Conservation (phyloP, 2,797 vertebrate species). For the Acrossocheilus wenchowensis region DNA sequence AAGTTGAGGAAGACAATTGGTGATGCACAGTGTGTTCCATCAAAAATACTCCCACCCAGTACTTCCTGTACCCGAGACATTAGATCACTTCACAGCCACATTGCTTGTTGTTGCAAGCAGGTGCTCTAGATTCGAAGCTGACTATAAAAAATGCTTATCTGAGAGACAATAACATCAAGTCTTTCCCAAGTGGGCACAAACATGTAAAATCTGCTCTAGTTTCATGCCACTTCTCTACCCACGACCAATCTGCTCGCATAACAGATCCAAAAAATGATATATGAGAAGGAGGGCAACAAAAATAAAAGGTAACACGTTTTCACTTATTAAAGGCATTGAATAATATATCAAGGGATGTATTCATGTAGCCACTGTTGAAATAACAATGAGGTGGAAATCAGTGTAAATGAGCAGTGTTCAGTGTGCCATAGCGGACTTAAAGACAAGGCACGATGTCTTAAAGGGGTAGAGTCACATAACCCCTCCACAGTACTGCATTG, state of each 20-base stretch:
- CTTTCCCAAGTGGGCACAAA: constrained; percentile 44
- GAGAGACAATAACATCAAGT: constrained; percentile 47
- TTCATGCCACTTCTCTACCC: constrained; percentile 50
- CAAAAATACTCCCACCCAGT: constrained; percentile 37
- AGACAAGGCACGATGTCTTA: constrained; percentile 65
- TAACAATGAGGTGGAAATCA: constrained; percentile 24
- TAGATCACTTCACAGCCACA: constrained; percentile 29
- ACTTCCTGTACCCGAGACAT: constrained; percentile 37
- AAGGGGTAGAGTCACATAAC: constrained; percentile 27
- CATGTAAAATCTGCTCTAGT: constrained; percentile 46
- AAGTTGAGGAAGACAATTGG: constrained; percentile 60
- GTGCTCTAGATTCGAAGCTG: constrained; percentile 42
- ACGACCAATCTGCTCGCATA: constrained; percentile 53
- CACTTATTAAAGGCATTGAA: constrained; percentile 26
- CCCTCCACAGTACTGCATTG: constrained; percentile 49
- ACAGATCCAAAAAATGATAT: constrained; percentile 16
- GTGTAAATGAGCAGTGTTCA: constrained; percentile 37
- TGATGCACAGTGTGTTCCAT: constrained; percentile 58
- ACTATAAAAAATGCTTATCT: constrained; percentile 46
- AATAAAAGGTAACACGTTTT: constrained; percentile 16
- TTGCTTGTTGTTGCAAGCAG: constrained; percentile 46
- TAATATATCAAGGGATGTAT: constrained; percentile 21
- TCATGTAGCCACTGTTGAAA: constrained; percentile 32
- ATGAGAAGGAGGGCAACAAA: constrained; percentile 16
- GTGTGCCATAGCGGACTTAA: constrained; percentile 56